Evolutionary conservation across 1,140 invertebrate genomes (phyloP), one percentile per base, ranked within the genome.

Genomic region (Tetramorium parvispinum): DNA sequence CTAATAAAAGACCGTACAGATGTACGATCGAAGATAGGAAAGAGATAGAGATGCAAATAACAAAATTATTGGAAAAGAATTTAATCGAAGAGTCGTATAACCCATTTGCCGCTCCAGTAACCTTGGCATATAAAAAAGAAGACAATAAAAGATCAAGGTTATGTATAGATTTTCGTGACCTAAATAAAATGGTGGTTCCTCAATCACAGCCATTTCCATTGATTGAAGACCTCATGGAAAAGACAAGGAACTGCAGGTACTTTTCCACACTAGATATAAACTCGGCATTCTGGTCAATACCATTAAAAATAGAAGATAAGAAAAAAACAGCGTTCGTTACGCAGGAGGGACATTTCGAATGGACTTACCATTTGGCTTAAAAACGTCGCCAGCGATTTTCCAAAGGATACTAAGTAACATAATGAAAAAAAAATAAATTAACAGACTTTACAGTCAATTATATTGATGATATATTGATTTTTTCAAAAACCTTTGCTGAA

Each of bases 151-250:
- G 55, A 11, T 70, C 27, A 27, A 27, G 27, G 2, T 27, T 77
- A 24, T 53, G 51, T n/a, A 53, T 53, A 70, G 76, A 71, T 77
- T 16, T 53, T 6, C 16, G 51, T 0, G 21, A 66, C 61, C 16
- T 79, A 70, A 83, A 24, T 24, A 85, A 87, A 53, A 63, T 32
- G 5, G 77, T 87, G 10, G 8, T 37, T 7, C 61, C 61, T 8
- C 61, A 65, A n/a, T 16, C 61, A 4, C 91, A 92, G 66, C 92
- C 89, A 13, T 92, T 93, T 46, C 91, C 90, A 21, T 10, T 59
- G 21, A 89, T 93, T 10, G 89, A 92, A 0, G 90, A 92, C 16
- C 7, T 92, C 55, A 59, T 88, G 18, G 40, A 79, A 8, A 43
- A 43, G 1, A 43, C 40, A 43, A 43, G 40, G 6, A 8, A 43